Evolutionary conservation across 2,888 invertebrate genomes (phyloP).

Genomic region (Erynnis tages): DNA sequence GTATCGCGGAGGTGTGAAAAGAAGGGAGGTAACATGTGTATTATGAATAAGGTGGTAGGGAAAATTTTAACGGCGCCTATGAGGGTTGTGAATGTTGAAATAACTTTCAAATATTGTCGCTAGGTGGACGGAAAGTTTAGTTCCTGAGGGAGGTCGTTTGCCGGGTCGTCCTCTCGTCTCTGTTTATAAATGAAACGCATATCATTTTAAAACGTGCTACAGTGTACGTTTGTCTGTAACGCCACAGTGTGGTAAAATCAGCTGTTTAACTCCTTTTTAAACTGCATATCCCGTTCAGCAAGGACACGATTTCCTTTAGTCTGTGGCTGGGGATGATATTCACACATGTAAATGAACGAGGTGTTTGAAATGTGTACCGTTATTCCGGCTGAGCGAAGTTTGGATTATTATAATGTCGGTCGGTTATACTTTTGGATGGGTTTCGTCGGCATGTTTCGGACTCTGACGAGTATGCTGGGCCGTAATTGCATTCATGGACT

Average conservation of each 20-base stretch:
- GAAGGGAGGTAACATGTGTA: constrained; percentile 57
- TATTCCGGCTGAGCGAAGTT: constrained; percentile 51
- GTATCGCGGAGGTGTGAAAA: constrained; percentile 39
- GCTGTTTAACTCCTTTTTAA: neutral
- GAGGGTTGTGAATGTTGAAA: constrained; percentile 81
- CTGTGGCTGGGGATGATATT: constrained; percentile 35
- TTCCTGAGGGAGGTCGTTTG: constrained; percentile 75
- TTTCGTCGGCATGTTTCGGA: constrained; percentile 48
- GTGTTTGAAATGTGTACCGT: constrained; percentile 43
- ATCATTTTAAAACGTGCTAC: constrained; percentile 67
- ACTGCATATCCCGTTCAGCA: neutral
- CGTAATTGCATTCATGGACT: constrained; percentile 43
- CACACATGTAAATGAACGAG: constrained; percentile 38
- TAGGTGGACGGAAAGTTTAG: constrained; percentile 79
- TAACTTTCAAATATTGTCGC: constrained; percentile 83
- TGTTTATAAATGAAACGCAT: constrained; percentile 78
- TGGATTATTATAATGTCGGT: constrained; percentile 56
- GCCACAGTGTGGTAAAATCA: constrained; percentile 16
- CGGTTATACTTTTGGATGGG: constrained; percentile 35
- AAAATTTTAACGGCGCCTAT: constrained; percentile 82
- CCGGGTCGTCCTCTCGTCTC: constrained; percentile 65
- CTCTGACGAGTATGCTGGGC: constrained; percentile 38
- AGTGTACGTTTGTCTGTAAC: constrained; percentile 41
- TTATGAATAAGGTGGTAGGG: constrained; percentile 79
- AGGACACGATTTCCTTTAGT: constrained; percentile 10